Evolutionary conservation across 2,888 invertebrate species (phyloP).

Genomic region (Cephus pygmeus): DNA sequence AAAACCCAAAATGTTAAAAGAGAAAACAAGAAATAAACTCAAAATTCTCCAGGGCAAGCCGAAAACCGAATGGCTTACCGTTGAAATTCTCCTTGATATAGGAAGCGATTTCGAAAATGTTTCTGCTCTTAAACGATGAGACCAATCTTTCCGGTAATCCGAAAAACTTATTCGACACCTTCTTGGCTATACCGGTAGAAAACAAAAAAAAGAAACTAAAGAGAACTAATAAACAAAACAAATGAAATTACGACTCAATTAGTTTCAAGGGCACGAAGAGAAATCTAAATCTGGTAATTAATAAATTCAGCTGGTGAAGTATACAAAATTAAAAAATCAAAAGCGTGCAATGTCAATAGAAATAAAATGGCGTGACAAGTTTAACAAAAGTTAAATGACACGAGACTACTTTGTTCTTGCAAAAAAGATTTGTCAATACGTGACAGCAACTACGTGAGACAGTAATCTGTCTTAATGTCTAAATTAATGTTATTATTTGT

Average conservation of each 20-base stretch:
- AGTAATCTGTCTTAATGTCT: background rate
- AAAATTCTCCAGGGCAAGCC: slow-evolving; percentile 41
- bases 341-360: background rate
- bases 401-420: background rate
- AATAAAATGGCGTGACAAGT: background rate
- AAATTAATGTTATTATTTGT: background rate
- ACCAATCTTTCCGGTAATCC: slow-evolving; percentile 61
- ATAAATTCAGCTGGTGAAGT: no score
- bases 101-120: slow-evolving; percentile 64
- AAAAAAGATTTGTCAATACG: background rate
- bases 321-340: background rate
- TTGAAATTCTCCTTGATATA: slow-evolving; percentile 65
- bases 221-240: slow-evolving; percentile 11
- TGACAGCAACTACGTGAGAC: background rate
- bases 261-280: no score
- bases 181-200: slow-evolving; percentile 57
- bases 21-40: slow-evolving; percentile 21
- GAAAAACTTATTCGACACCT: slow-evolving; percentile 58
- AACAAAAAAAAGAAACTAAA: slow-evolving; percentile 25
- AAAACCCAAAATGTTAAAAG: no score
- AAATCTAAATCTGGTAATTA: no score
- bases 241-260: no score
- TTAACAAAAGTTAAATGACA: background rate
- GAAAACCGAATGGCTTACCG: slow-evolving; percentile 51
- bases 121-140: slow-evolving; percentile 61